phyloP scores from a whole-genome alignment of 2,113 vertebrate species.

The Grantiella picta region DNA sequence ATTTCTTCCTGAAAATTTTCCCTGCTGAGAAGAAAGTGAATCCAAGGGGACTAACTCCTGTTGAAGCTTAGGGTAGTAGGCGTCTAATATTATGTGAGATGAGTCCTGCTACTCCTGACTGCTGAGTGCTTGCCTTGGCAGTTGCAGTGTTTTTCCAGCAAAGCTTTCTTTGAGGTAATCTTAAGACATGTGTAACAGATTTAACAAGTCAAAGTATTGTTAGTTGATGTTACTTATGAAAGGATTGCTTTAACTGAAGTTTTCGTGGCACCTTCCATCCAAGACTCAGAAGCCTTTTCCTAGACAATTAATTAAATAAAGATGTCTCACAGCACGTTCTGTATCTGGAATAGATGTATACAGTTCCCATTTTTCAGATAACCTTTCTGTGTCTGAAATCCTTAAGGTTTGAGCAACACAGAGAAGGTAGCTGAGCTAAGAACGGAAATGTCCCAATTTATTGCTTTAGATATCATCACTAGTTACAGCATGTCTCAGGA shows the following conservation, averaged over 20 bases:
- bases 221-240: slow-evolving; percentile 22
- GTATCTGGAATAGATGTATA: not conserved
- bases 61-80: slow-evolving; percentile 24
- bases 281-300: not conserved
- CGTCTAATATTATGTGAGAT: slow-evolving; percentile 2
- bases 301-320: slow-evolving; percentile 11
- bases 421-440: not conserved
- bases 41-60: slow-evolving; percentile 32
- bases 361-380: slow-evolving; percentile 2
- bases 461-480: slow-evolving; percentile 4
- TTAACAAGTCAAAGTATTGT: slow-evolving; percentile 47
- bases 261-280: not conserved
- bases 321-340: not conserved
- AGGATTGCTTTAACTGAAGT: not conserved
- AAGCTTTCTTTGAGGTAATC: slow-evolving; percentile 40
- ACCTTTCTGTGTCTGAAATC: not conserved
- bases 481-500: slow-evolving; percentile 40
- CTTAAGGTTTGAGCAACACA: not conserved
- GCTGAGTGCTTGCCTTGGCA: slow-evolving; percentile 44
- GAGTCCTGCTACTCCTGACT: slow-evolving; percentile 32
- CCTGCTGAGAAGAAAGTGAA: slow-evolving; percentile 31
- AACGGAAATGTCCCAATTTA: not conserved
- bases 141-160: slow-evolving; percentile 43
- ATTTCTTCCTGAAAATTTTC: slow-evolving; percentile 46
- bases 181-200: slow-evolving; percentile 30